Percentiles rank a stretch among this genome's conserved stretches.
Evolutionary conservation across 2,888 invertebrate species (phyloP).

Genomic region (Malacosoma neustria): DNA sequence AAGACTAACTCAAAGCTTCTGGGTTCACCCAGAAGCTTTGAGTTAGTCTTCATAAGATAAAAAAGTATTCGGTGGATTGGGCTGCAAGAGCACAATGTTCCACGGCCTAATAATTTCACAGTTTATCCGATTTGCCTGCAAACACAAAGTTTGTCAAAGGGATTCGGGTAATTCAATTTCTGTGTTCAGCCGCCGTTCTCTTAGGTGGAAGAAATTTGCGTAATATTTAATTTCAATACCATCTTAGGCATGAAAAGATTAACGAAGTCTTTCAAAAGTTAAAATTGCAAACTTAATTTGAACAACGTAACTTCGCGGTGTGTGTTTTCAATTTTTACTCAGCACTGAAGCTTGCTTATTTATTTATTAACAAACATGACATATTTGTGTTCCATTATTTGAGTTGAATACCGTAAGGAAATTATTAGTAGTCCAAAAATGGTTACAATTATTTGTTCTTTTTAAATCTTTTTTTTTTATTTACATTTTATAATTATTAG

Average conservation of each 20-base stretch:
- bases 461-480: too few relatives aligned
- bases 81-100: constrained; percentile 26
- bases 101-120: constrained; percentile 42
- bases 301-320: constrained; percentile 19
- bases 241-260: constrained; percentile 38
- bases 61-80: constrained; percentile 19
- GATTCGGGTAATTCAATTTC: constrained; percentile 57
- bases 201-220: constrained; percentile 46
- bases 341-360: constrained; percentile 15
- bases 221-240: constrained; percentile 53
- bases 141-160: constrained; percentile 56
- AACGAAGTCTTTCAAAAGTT: constrained; percentile 32
- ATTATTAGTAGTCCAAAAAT: constrained; percentile 22
- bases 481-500: too few relatives aligned
- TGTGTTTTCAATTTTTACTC: constrained; percentile 7
- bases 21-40: too few relatives aligned
- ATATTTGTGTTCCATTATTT: constrained; percentile 4
- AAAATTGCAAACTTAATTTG: constrained; percentile 30
- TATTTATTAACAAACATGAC: constrained; percentile 10
- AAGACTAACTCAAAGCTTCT: too few relatives aligned
- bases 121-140: constrained; percentile 40
- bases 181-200: constrained; percentile 46
- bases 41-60: constrained; percentile 22
- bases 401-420: constrained; percentile 12
- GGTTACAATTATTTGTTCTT: too few relatives aligned